phyloP scores from a whole-genome alignment of 1,140 invertebrate species.

The Artemia franciscana region DNA sequence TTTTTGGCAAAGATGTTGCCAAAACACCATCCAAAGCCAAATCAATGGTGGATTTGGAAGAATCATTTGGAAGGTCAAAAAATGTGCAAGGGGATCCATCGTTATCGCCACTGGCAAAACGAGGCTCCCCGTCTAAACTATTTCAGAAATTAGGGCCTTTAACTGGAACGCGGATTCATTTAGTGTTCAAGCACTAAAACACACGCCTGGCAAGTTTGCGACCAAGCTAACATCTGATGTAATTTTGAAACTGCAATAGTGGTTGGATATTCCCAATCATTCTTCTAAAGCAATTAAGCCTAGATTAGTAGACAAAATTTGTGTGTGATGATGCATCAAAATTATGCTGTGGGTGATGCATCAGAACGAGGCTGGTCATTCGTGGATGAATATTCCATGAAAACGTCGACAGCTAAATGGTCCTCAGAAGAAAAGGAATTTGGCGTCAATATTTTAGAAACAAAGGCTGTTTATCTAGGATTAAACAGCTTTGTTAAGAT shows the following conservation, averaged over 20 bases:
- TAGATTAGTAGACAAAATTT: not conserved
- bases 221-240: not conserved
- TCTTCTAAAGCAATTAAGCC: not conserved
- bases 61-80: too few species aligned
- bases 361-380: not conserved
- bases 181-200: too few species aligned
- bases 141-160: too few species aligned
- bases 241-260: not conserved
- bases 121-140: too few species aligned
- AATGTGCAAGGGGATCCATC: too few species aligned
- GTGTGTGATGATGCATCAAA: too few species aligned
- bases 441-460: not conserved
- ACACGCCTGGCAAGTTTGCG: too few species aligned
- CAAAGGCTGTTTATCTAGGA: not conserved
- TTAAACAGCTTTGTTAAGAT: not conserved
- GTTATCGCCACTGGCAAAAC: too few species aligned
- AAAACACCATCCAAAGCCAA: too few species aligned
- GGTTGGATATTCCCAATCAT: not conserved
- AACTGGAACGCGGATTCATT: too few species aligned
- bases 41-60: too few species aligned
- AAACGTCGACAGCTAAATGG: not conserved
- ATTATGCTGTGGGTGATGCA: not conserved
- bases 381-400: not conserved
- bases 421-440: not conserved
- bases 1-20: too few species aligned